Percentiles rank a stretch among this genome's conserved stretches.
These are phyloP conservation scores for Megamerina dolium DNA, from an alignment of 2,888 invertebrate genomes.

Conservation along the genomic window DNA sequence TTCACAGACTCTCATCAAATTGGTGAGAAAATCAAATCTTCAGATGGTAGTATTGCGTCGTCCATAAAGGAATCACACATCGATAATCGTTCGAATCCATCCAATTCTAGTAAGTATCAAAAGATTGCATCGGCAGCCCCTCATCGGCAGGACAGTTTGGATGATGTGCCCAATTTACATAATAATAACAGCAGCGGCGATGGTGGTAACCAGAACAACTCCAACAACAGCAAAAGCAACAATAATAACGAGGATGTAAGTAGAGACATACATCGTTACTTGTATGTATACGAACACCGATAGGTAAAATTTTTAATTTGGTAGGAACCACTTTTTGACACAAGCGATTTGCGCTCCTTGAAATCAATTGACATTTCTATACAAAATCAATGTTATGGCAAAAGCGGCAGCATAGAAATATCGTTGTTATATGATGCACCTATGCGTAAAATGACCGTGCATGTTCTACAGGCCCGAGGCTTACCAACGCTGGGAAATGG, in stretches of 20 bases:
- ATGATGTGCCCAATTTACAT: conserved; percentile 53
- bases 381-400: conserved; percentile 48
- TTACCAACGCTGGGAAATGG: conserved; percentile 66
- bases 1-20: conserved; percentile 29
- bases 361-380: conserved; percentile 48
- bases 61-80: conserved; percentile 60
- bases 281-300: neutral
- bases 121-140: conserved; percentile 31
- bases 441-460: conserved; percentile 86
- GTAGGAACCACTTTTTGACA: conserved; percentile 50
- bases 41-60: conserved; percentile 30
- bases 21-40: conserved; percentile 21
- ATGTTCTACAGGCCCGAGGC: conserved; percentile 80
- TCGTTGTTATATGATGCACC: conserved; percentile 86
- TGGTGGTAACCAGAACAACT: conserved; percentile 13
- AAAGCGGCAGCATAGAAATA: conserved; percentile 77
- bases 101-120: conserved; percentile 31
- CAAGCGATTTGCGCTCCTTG: conserved; percentile 46
- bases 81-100: conserved; percentile 50
- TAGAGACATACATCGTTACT: conserved; percentile 15
- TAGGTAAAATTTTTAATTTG: neutral
- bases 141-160: conserved; percentile 40
- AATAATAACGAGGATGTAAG: conserved; percentile 68
- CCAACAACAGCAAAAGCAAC: conserved; percentile 38
- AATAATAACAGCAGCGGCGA: conserved; percentile 59